These are phyloP conservation scores for Lagopus leucura DNA, from an alignment of 2,113 vertebrate species.

Conservation along the genomic window DNA sequence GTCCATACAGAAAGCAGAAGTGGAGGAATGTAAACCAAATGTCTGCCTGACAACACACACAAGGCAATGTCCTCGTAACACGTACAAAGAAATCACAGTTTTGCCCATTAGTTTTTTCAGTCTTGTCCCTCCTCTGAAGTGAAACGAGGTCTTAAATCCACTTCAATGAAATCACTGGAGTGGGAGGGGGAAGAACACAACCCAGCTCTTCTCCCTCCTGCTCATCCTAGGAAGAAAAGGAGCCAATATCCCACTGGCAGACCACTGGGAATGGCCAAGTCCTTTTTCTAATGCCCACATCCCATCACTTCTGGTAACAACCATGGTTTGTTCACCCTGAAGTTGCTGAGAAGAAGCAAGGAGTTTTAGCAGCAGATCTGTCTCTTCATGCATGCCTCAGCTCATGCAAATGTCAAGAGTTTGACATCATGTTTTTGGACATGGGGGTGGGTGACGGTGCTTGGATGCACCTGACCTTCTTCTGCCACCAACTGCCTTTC, in stretches of 20 bases:
- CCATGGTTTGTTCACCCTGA: not conserved
- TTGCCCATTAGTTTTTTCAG: not conserved
- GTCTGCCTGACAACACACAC: slow-evolving; percentile 34
- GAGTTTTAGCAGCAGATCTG: not conserved
- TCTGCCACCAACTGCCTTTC: not conserved
- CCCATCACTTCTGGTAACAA: not conserved
- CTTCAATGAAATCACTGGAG: not conserved
- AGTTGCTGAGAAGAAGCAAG: not conserved
- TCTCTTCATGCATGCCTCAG: accelerated
- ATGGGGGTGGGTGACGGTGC: accelerated
- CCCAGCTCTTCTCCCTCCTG: not conserved
- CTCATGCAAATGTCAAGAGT: not conserved
- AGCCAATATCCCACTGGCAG: not conserved
- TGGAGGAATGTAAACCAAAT: slow-evolving; percentile 59
- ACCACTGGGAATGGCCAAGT: not conserved
- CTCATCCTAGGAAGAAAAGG: not conserved
- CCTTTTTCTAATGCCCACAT: not conserved
- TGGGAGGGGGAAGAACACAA: not conserved
- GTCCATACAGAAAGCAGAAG: slow-evolving; percentile 61
- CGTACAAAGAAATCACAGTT: not conserved
- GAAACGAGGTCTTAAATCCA: not conserved
- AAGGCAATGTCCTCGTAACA: not conserved
- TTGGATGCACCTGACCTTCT: not conserved
- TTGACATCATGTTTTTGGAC: accelerated
- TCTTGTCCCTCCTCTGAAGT: not conserved